Percentiles rank a stretch among this genome's conserved stretches.
These are phyloP conservation scores for Latrodectus geometricus DNA, from an alignment of 1,140 invertebrate genomes.

Conservation along the genomic window DNA sequence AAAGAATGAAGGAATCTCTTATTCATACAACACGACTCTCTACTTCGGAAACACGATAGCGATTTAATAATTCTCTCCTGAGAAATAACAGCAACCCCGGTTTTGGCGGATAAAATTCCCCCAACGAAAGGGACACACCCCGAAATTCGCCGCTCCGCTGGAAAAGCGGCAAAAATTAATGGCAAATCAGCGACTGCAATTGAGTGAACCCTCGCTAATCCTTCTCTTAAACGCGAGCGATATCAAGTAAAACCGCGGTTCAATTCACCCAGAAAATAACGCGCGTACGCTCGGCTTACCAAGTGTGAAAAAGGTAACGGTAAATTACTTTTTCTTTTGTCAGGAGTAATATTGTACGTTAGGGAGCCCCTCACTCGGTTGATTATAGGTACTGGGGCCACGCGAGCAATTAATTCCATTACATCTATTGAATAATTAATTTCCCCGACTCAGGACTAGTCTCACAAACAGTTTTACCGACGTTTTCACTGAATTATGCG, in stretches of 20 bases:
- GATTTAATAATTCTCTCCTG: not conserved
- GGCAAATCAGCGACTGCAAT: constrained; percentile 52
- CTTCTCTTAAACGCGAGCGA: constrained; percentile 18
- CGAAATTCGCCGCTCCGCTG: constrained; percentile 31
- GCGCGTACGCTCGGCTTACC: constrained; percentile 31
- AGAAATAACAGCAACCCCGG: not conserved
- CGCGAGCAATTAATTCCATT: constrained; percentile 52
- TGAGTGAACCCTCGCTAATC: constrained; percentile 26
- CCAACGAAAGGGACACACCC: constrained; percentile 3
- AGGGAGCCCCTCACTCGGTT: not conserved
- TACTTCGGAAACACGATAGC: not conserved
- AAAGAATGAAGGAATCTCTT: too few relatives aligned
- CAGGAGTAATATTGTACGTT: not conserved
- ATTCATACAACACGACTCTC: too few relatives aligned
- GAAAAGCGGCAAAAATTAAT: constrained; percentile 46
- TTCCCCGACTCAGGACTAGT: not conserved
- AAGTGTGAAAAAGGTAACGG: constrained; percentile 58
- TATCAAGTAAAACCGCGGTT: constrained; percentile 13
- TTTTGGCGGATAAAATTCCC: not conserved
- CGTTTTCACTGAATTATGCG: constrained; percentile 37
- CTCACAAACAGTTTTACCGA: constrained; percentile 41
- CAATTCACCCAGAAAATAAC: constrained; percentile 23
- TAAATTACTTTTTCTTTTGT: constrained; percentile 57
- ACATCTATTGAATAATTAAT: constrained; percentile 58
- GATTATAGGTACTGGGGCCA: constrained; percentile 15